These are phyloP conservation scores for Chamaetylas fuelleborni DNA, from an alignment of 2,113 vertebrate species.

Conservation along the genomic window DNA sequence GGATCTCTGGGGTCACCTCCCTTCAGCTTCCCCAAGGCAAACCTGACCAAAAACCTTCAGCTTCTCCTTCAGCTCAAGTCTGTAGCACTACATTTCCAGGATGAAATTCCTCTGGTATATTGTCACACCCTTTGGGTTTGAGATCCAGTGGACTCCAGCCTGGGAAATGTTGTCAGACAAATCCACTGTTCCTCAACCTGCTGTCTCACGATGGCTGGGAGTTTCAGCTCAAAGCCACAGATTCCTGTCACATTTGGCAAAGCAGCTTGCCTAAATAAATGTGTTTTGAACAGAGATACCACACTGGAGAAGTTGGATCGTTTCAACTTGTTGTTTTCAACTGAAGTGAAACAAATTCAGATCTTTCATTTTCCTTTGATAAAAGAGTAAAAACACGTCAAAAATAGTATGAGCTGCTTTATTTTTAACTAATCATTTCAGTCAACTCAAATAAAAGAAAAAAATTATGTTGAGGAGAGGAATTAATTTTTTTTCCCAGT, in stretches of 20 bases:
- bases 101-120: neutral
- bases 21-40: neutral
- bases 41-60: neutral
- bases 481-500: neutral
- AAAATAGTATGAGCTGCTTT: neutral
- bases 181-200: neutral
- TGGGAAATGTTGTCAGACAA: neutral
- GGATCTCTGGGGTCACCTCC: neutral
- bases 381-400: neutral
- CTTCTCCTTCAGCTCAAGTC: neutral
- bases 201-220: neutral
- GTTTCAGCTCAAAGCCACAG: neutral
- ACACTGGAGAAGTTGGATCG: neutral
- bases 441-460: neutral
- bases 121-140: neutral
- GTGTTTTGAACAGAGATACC: neutral
- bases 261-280: slow-evolving; percentile 4
- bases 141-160: neutral
- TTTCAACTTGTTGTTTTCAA: neutral
- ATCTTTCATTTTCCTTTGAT: neutral
- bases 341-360: neutral
- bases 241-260: neutral
- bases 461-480: accelerated
- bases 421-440: neutral
- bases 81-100: neutral